These are phyloP conservation scores for Lethenteron camtschaticum DNA, from an alignment of 2,113 vertebrate genomes.

Conservation along the genomic window DNA sequence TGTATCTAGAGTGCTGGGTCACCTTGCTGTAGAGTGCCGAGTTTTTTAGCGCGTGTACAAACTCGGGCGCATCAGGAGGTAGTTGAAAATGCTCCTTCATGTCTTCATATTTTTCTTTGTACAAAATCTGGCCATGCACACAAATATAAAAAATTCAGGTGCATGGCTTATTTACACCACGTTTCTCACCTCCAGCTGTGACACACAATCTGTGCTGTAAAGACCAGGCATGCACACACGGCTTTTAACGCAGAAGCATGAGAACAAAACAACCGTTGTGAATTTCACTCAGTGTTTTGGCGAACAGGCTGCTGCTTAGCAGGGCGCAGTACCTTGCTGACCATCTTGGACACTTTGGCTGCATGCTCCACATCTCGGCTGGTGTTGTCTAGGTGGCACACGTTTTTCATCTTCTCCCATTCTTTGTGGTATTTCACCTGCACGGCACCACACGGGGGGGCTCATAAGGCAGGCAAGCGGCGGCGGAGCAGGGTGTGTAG, in stretches of 20 bases:
- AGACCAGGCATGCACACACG: too few relatives aligned
- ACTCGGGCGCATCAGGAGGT: not conserved
- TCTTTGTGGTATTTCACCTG: constrained; percentile 5
- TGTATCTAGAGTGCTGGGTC: not conserved
- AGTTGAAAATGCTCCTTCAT: constrained; percentile 1
- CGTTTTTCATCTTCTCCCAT: not conserved
- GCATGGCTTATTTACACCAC: too few relatives aligned
- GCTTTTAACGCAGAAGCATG: too few relatives aligned
- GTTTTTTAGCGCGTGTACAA: constrained; percentile 1
- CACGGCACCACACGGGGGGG: not conserved
- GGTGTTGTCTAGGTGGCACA: constrained; percentile 3
- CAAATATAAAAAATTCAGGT: too few relatives aligned
- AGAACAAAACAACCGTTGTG: too few relatives aligned
- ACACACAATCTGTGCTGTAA: too few relatives aligned
- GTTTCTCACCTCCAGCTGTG: too few relatives aligned
- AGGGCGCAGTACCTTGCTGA: not conserved
- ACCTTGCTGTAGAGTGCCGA: not conserved
- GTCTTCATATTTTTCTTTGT: constrained; percentile 1
- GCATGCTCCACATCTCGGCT: constrained; percentile 4
- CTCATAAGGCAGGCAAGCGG: too few relatives aligned
- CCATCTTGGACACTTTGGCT: not conserved
- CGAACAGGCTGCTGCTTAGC: too few relatives aligned
- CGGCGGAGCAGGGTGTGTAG: too few relatives aligned
- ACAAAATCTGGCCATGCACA: not conserved
- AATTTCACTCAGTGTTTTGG: too few relatives aligned